phyloP scores from a whole-genome alignment of 2,888 invertebrate species.

The Protula sp. region DNA sequence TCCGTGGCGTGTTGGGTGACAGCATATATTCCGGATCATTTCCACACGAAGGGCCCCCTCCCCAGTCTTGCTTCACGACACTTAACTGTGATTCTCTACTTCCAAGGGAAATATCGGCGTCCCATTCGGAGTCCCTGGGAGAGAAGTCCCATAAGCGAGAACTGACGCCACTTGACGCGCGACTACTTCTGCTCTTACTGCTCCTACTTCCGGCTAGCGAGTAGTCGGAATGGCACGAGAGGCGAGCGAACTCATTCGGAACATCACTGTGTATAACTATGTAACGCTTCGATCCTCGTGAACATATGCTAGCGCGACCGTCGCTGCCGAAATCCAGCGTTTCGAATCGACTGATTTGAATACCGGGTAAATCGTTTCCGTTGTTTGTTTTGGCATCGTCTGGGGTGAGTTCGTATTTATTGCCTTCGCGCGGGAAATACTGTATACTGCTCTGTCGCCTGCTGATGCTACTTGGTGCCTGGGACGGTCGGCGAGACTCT shows the following conservation, averaged over 20 bases:
- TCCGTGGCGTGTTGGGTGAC: conserved; percentile 15
- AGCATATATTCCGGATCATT: conserved; percentile 11
- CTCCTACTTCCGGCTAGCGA: conserved; percentile 22
- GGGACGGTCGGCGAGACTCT: neutral
- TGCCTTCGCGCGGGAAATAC: too few species aligned
- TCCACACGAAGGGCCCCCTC: conserved; percentile 16
- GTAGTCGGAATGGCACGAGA: conserved; percentile 25
- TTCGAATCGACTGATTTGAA: conserved; percentile 27
- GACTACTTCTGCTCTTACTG: conserved; percentile 22
- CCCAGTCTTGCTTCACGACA: conserved; percentile 23
- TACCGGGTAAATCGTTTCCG: conserved; percentile 11
- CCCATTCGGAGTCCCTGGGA: conserved; percentile 27
- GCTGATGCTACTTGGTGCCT: neutral
- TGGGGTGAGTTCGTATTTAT: conserved; percentile 8
- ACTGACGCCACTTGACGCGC: conserved; percentile 25
- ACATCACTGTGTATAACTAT: conserved; percentile 22
- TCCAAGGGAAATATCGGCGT: conserved; percentile 24
- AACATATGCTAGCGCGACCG: conserved; percentile 10
- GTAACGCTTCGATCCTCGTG: conserved; percentile 12
- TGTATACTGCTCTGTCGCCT: conserved; percentile 11
- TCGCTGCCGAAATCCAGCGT: conserved; percentile 22
- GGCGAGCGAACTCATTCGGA: conserved; percentile 22
- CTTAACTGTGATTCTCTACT: conserved; percentile 25
- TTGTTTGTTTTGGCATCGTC: conserved; percentile 2
- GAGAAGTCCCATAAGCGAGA: conserved; percentile 26